Evolutionary conservation across 2,797 vertebrate genomes (phyloP).

Genomic region (Melanotaenia parkinsoni): DNA sequence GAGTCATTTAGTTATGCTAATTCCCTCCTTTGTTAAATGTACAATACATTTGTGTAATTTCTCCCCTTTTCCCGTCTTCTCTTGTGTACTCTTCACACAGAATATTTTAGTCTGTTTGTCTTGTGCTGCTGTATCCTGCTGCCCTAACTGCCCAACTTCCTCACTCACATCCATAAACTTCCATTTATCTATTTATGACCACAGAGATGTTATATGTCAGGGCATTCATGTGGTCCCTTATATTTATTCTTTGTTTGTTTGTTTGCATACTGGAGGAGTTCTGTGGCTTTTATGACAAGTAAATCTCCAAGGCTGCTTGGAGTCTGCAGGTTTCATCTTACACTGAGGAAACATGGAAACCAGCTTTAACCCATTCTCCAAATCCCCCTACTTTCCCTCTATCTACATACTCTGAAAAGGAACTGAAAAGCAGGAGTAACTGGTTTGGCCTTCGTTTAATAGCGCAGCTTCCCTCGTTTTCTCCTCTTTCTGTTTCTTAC

Average conservation of each 20-base stretch:
- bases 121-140: constrained; percentile 27
- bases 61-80: not conserved
- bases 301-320: constrained; percentile 50
- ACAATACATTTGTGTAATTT: not conserved
- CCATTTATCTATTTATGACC: constrained; percentile 44
- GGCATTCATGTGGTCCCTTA: constrained; percentile 7
- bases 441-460: constrained; percentile 76
- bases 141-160: constrained; percentile 44
- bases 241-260: not conserved
- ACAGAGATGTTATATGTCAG: constrained; percentile 12
- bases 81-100: constrained; percentile 44
- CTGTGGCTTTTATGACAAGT: constrained; percentile 39
- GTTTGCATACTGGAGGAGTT: constrained; percentile 12
- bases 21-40: not conserved
- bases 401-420: constrained; percentile 49
- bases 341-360: constrained; percentile 67
- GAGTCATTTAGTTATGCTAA: not conserved
- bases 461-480: constrained; percentile 38
- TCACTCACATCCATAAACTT: constrained; percentile 41
- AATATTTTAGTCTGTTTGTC: constrained; percentile 26
- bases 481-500: constrained; percentile 29
- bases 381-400: constrained; percentile 34
- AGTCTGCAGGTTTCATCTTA: constrained; percentile 67
- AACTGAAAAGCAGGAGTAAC: constrained; percentile 81
- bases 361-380: constrained; percentile 31